Base-by-base conservation (phyloP, 1,140 invertebrate species). In the Lerema accius region DNA sequence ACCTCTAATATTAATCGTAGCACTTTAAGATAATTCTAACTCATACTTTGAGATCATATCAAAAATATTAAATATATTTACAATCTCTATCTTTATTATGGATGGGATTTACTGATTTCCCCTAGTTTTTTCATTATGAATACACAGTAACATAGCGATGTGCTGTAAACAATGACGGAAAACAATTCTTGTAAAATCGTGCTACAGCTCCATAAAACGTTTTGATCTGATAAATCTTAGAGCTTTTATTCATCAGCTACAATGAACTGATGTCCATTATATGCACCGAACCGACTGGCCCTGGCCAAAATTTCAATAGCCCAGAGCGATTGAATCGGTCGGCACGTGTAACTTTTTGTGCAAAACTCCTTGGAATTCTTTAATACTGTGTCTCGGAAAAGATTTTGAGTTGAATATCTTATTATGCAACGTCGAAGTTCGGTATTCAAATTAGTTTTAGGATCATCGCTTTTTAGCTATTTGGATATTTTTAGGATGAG, bases 281-380 rank as follows among this genome's bases (percentile, higher is more conserved):
- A 79, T 83, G 75, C 78, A 85, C 63, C 65, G 71, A 64, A 62
- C 69, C 62, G 76, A 76, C 67, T 71, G 74, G 66, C 78, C 85
- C 78, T 79, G 78, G 76, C 71, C 81, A 82, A 87, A 84, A 86
- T 85, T 84, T 87, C 83, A 88, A 90, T 89, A 78, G 84, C 85
- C 82, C 66, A 73, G 68, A 86, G 87, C 80, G 80, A 82, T 84
- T 82, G 82, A 84, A 72, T 64, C 71, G 73, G 69, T 59, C 73
- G 84, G 84, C 88, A 90, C 86, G 88, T 90, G 88, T 89, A 90
- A 88, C 82, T 89, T 90, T 90, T 89, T 90, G 84, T 86, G 78
- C 79, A 73, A 84, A 89, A 85, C 79, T 84, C 77, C 71, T 83
- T 80, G 80, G 80, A 80, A 86, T 85, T 84, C 79, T 80, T 79